Base-by-base conservation (phyloP, 2,797 vertebrate species). In the Sardinella longiceps region DNA sequence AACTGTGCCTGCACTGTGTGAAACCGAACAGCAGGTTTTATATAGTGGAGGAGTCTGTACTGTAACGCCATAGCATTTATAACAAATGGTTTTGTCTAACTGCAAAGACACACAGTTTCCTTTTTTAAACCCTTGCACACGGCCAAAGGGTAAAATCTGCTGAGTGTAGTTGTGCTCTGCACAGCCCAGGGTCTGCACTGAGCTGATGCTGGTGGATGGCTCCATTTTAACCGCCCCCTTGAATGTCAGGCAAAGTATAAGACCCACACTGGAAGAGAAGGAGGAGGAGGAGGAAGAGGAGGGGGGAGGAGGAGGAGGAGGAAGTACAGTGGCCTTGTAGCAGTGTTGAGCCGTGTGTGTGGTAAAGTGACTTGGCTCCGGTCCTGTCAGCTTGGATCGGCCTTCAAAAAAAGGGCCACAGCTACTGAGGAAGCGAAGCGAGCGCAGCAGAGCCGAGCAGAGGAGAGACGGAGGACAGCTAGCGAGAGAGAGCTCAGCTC, bases 361-460 rank as follows among this genome's bases (percentile, higher is more conserved):
- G 30, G 30, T 37, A 33, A 70, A 70, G 30, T 51, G 81, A 85
- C 82, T 85, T 81, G 80, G 63, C 25, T 70, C 10, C 63, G 30
- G 12, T 70, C 63, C 63, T 70, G 63, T 70, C 63, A 70, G 28
- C 63, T 70, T 3, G 28, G 63, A 70, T 70, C 63, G 10, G 63
- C 33, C 63, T 70, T 70, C 30, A 33, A 14, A 70, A 70, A 48
- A 30, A 66, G 60, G 28, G 63, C 63, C 30, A 11, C 63, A 5
- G 28, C 63, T 30, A 70, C 28, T 70, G 63, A n/a, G n/a, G 56
- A 60, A 23, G 51, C 10, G 51, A 20, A n/a, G n/a, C n/a, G n/a
- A n/a, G n/a, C n/a, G n/a, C n/a, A n/a, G n/a, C n/a, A n/a, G n/a
- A n/a, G n/a, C n/a, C n/a, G 56, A 23, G 23, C 63, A 70, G 30